Percentiles rank a stretch among this genome's conserved stretches.
Conservation (phyloP, 2,113 vertebrate genomes). For the Romanogobio albipinnatus region DNA sequence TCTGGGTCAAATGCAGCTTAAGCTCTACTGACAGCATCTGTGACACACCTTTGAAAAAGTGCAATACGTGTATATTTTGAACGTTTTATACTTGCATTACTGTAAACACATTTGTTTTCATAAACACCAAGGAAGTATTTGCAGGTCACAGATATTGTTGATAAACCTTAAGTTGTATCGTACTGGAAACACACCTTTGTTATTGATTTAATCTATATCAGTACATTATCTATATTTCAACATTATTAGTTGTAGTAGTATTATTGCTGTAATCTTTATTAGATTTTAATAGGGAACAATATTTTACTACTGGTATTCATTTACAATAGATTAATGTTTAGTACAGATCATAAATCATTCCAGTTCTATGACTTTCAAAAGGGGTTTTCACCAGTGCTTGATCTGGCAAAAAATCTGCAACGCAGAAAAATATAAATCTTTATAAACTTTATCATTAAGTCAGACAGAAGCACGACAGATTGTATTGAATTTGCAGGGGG, state of each 20-base stretch:
- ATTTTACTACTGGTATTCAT: background rate
- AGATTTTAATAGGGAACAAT: background rate
- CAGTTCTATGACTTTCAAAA: background rate
- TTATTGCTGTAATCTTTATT: background rate
- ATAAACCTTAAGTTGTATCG: background rate
- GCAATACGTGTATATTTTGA: background rate
- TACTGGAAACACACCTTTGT: background rate
- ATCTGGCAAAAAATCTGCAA: background rate
- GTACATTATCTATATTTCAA: background rate
- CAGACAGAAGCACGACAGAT: slow-evolving; percentile 50
- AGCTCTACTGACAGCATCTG: background rate
- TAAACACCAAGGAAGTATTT: background rate
- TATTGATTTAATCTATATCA: background rate
- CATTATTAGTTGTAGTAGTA: background rate
- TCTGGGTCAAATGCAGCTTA: background rate
- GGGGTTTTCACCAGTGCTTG: background rate
- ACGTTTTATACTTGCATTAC: background rate
- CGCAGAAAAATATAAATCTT: background rate
- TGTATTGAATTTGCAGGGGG: slow-evolving; percentile 22
- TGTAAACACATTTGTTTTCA: background rate
- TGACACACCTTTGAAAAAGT: background rate
- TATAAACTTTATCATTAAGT: background rate
- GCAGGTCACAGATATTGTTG: background rate
- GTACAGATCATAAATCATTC: background rate
- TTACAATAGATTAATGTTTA: background rate